These are phyloP conservation scores for Sterna hirundo DNA, from an alignment of 2,113 vertebrate genomes.

Conservation along the genomic window DNA sequence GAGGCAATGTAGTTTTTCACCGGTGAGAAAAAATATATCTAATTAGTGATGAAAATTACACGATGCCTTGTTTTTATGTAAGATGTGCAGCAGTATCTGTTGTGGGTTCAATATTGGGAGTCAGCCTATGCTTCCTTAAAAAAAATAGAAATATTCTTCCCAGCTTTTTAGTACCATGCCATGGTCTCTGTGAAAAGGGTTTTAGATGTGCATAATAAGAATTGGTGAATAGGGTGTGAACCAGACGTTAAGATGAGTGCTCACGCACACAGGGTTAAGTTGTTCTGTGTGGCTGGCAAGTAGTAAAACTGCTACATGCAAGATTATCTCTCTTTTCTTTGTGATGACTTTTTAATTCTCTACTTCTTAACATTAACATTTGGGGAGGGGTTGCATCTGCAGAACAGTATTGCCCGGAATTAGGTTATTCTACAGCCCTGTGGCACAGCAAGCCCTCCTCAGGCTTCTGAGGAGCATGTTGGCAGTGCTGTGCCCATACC, in stretches of 20 bases:
- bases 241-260: not conserved
- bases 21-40: not conserved
- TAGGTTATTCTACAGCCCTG: not conserved
- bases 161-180: not conserved
- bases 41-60: not conserved
- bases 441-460: not conserved
- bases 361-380: not conserved
- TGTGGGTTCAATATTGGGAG: not conserved
- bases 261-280: not conserved
- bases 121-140: not conserved
- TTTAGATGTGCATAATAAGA: not conserved
- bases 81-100: not conserved
- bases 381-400: not conserved
- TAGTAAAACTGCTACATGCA: not conserved
- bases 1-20: not conserved
- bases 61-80: not conserved
- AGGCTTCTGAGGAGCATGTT: not conserved
- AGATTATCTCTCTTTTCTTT: not conserved
- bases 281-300: not conserved
- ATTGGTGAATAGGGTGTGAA: not conserved
- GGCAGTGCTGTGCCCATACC: not conserved
- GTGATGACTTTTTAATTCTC: not conserved
- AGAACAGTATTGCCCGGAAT: not conserved
- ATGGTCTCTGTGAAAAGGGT: not conserved
- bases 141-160: not conserved